Evolutionary conservation across 2,797 vertebrate species (phyloP).

Genomic region (Lithobates pipiens): DNA sequence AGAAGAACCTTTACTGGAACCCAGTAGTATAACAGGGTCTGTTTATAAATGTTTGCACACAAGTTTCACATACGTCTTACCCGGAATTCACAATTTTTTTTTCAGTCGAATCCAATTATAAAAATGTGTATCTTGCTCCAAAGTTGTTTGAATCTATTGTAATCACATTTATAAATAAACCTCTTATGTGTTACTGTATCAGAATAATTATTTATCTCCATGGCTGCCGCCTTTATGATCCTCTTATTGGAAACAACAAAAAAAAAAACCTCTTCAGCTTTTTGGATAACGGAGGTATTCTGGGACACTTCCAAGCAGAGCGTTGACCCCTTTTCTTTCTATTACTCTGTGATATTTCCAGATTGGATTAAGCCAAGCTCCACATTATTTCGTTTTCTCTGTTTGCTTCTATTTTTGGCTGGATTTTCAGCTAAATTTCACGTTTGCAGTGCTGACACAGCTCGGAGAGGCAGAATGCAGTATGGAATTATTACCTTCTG

Average conservation of each 20-base stretch:
- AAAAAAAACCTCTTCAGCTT: neutral
- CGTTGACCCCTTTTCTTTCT: neutral
- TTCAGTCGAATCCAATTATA: no score
- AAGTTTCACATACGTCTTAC: no score
- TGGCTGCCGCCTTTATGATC: no score
- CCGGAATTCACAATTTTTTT: no score
- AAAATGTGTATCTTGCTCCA: no score
- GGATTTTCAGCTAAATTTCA: conserved; percentile 1
- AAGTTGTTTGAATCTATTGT: no score
- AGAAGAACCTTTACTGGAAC: no score
- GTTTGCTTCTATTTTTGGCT: neutral
- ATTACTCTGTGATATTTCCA: neutral
- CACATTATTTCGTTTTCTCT: neutral
- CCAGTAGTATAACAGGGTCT: no score
- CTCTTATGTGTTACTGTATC: no score
- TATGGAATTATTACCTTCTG: neutral
- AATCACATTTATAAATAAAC: no score
- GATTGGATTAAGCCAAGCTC: neutral
- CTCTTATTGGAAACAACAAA: neutral
- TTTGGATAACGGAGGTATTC: neutral
- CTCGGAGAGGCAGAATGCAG: neutral
- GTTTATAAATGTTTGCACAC: no score
- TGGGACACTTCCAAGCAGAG: neutral
- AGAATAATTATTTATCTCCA: neutral
- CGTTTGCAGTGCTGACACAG: conserved; percentile 14